A percentile compares a stretch with the other conserved stretches of the same genome.
Conservation (phyloP, 2,888 invertebrate species). For the Margaritifera margaritifera region DNA sequence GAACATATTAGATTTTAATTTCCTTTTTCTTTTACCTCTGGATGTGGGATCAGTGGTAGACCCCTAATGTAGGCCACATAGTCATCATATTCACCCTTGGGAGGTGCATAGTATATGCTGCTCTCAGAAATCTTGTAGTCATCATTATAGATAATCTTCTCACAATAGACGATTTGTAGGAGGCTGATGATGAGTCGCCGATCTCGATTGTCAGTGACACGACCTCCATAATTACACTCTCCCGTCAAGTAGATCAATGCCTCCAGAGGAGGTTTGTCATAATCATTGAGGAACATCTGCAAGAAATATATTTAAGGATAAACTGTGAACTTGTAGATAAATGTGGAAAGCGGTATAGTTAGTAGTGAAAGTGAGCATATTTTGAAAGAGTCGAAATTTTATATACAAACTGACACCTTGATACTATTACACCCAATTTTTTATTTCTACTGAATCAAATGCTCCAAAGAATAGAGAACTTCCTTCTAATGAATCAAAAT, state of each 20-base stretch:
- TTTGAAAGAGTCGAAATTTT: background rate
- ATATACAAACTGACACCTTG: too few species aligned
- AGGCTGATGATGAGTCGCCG: conserved; percentile 68
- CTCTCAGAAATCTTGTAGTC: conserved; percentile 66
- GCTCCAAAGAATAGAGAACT: too few species aligned
- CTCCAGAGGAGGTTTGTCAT: conserved; percentile 70
- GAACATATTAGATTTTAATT: background rate
- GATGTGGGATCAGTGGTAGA: conserved; percentile 69
- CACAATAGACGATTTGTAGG: conserved; percentile 67
- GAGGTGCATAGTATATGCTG: conserved; percentile 66
- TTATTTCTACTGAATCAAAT: too few species aligned
- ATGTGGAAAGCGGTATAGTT: background rate
- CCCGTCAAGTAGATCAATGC: conserved; percentile 71
- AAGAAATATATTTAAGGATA: conserved; percentile 10
- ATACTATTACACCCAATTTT: too few species aligned
- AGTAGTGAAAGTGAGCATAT: background rate
- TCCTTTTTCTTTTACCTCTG: conserved; percentile 58
- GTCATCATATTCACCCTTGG: conserved; percentile 62
- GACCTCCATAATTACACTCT: conserved; percentile 73
- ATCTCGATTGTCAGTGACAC: conserved; percentile 72
- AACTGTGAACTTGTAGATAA: background rate
- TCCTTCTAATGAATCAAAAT: too few species aligned
- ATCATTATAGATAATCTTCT: conserved; percentile 57
- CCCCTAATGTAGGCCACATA: conserved; percentile 69
- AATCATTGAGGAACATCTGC: conserved; percentile 74